Evolutionary conservation across 2,888 invertebrate species (phyloP).

Genomic region (Pristionchus japonicus): DNA sequence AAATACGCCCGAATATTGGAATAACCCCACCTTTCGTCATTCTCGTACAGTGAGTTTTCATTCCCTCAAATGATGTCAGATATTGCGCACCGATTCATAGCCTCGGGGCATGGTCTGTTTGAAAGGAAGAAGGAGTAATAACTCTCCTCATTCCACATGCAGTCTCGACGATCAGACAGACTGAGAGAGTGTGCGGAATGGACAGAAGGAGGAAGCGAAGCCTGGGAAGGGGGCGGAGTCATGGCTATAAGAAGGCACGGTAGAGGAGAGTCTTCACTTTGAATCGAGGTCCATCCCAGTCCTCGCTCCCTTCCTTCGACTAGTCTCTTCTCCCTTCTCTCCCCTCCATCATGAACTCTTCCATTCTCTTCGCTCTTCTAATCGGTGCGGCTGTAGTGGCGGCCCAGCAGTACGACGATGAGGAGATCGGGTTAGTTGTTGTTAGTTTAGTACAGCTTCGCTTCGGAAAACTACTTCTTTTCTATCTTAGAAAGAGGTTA

Average conservation of each 20-base stretch:
- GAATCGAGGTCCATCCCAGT: neutral
- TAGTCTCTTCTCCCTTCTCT: neutral
- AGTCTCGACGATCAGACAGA: too few species aligned
- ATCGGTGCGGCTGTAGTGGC: neutral
- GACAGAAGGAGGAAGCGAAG: neutral
- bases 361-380: neutral
- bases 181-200: neutral
- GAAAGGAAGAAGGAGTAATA: neutral
- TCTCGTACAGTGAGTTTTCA: neutral
- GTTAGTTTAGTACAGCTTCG: too few species aligned
- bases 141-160: neutral
- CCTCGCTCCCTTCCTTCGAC: neutral
- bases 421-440: slow-evolving; percentile 9
- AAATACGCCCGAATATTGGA: slow-evolving; percentile 1
- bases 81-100: neutral
- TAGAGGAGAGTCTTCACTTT: neutral
- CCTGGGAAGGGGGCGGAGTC: neutral
- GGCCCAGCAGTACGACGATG: slow-evolving; percentile 8
- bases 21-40: slow-evolving; percentile 11
- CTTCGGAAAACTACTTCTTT: too few species aligned
- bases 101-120: slow-evolving; percentile 40
- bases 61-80: neutral
- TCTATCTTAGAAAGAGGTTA: too few species aligned
- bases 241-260: neutral
- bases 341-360: neutral